A percentile compares a stretch with the other conserved stretches of the same genome.
These are phyloP conservation scores for Caenorhabditis parvicauda DNA, from an alignment of 2,888 invertebrate genomes.

Conservation along the genomic window DNA sequence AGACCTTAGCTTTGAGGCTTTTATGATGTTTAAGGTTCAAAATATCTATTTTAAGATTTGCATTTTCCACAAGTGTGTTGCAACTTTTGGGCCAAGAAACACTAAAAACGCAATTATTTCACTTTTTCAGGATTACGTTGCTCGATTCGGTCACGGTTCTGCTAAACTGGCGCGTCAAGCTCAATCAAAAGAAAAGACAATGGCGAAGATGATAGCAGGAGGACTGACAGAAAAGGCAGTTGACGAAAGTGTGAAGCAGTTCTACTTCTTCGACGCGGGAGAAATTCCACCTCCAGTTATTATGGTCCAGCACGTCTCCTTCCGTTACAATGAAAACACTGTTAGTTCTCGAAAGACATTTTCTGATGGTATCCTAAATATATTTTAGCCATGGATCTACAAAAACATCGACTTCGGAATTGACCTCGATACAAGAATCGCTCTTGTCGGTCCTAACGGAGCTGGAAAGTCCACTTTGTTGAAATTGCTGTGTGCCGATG, in stretches of 20 bases:
- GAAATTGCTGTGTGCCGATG: conserved; percentile 90
- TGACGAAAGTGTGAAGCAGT: conserved; percentile 83
- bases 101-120: too few species aligned
- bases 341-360: conserved; percentile 11
- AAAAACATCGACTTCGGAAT: conserved; percentile 97
- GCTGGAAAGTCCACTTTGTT: conserved; percentile 96
- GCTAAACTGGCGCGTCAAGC: conserved; percentile 97
- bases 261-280: conserved; percentile 93
- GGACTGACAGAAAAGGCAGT: conserved; percentile 90
- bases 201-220: conserved; percentile 98
- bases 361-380: background rate
- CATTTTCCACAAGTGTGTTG: too few species aligned
- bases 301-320: conserved; percentile 97
- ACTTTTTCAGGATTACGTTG: conserved; percentile 83
- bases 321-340: conserved; percentile 74
- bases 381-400: conserved; percentile 80
- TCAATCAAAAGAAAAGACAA: conserved; percentile 97
- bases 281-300: conserved; percentile 97
- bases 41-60: background rate
- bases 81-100: too few species aligned
- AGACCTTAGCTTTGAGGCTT: too few species aligned
- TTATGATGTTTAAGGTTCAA: background rate
- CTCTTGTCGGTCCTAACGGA: conserved; percentile 93
- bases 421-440: conserved; percentile 90
- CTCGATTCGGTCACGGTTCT: conserved; percentile 97